Evolutionary conservation across 2,888 invertebrate genomes (phyloP).

Genomic region (Trichacis sp.): DNA sequence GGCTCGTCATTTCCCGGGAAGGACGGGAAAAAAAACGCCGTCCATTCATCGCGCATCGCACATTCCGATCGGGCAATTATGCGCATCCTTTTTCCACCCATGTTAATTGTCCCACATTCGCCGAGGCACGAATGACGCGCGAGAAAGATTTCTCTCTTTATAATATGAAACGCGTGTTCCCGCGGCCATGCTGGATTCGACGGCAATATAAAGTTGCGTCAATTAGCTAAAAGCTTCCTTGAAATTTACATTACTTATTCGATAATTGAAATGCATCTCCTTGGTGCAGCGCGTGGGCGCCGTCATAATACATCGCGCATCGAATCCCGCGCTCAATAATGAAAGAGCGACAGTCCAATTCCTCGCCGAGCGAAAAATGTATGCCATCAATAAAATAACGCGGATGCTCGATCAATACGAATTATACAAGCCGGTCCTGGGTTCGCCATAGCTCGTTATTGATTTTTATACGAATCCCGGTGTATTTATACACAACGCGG

Average conservation of each 20-base stretch:
- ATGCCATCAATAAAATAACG: background rate
- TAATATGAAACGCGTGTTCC: too few species aligned
- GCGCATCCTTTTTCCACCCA: too few species aligned
- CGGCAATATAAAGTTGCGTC: background rate
- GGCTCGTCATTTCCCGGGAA: background rate
- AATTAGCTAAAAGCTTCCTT: background rate
- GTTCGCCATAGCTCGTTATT: slow-evolving; percentile 1
- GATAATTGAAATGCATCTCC: background rate
- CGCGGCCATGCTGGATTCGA: too few species aligned
- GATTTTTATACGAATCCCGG: slow-evolving; percentile 19
- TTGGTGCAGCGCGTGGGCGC: too few species aligned
- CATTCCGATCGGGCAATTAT: background rate
- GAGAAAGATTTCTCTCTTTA: too few species aligned
- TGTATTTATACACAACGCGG: slow-evolving; percentile 19
- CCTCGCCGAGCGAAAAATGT: background rate
- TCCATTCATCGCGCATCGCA: too few species aligned
- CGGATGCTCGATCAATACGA: background rate
- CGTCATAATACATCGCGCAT: background rate
- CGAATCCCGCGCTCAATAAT: background rate
- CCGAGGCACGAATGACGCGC: too few species aligned
- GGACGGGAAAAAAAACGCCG: too few species aligned
- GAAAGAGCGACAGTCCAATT: background rate
- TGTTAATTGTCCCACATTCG: too few species aligned
- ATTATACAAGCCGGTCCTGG: background rate
- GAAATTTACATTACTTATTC: background rate